phyloP scores from a whole-genome alignment of 35 echinoderm and acorn worm species.

The Ophiothrix spiculata region DNA sequence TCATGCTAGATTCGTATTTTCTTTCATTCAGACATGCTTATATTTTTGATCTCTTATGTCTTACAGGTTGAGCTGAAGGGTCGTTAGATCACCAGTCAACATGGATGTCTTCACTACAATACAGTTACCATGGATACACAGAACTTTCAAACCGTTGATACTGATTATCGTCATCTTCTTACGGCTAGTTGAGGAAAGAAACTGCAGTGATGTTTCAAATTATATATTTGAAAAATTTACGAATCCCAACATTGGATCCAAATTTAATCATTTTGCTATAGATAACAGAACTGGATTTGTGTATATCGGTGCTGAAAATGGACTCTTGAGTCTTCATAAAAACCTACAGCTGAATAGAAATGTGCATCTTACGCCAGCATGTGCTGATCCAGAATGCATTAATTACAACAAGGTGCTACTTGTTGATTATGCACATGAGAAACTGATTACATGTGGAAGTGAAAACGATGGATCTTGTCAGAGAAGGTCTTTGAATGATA shows the following conservation, averaged over 20 bases:
- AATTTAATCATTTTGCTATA: slow-evolving; percentile 41
- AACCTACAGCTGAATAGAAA: slow-evolving; percentile 1
- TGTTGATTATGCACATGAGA: slow-evolving; percentile 29
- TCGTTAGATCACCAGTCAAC: too few relatives aligned
- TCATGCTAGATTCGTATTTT: too few relatives aligned
- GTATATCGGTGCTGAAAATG: slow-evolving; percentile 34
- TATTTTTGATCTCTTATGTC: too few relatives aligned
- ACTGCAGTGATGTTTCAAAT: not conserved
- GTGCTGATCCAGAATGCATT: not conserved
- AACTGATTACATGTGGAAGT: slow-evolving; percentile 48
- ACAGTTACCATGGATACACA: too few relatives aligned
- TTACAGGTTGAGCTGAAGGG: too few relatives aligned
- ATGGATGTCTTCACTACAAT: too few relatives aligned
- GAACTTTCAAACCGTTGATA: too few relatives aligned
- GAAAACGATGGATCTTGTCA: slow-evolving; percentile 38
- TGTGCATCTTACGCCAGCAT: not conserved
- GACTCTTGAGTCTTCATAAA: slow-evolving; percentile 35
- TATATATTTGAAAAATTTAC: not conserved
- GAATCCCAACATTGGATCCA: not conserved
- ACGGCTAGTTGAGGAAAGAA: not conserved
- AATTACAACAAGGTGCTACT: slow-evolving; percentile 46
- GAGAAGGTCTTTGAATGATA: slow-evolving; percentile 26
- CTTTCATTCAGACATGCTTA: too few relatives aligned
- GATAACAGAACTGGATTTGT: slow-evolving; percentile 41
- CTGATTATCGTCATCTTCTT: too few relatives aligned